A percentile compares a stretch with the other conserved stretches of the same genome.
phyloP scores from a whole-genome alignment of 2,797 vertebrate genomes.

The Channallabes apus region DNA sequence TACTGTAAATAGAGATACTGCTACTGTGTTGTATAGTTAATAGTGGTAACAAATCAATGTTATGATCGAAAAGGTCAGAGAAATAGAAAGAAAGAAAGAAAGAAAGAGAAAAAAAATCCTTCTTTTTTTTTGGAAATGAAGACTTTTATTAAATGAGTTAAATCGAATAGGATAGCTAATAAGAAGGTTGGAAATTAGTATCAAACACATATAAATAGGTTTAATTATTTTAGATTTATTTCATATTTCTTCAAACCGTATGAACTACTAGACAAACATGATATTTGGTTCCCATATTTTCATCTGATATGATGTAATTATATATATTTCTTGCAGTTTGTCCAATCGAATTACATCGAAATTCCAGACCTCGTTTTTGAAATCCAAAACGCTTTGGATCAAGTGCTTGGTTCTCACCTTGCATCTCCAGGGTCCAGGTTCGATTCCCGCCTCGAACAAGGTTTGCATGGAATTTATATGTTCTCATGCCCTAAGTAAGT shows the following conservation, averaged over 20 bases:
- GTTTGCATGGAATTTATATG: too few species aligned
- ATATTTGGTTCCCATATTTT: neutral
- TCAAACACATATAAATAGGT: neutral
- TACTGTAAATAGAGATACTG: constrained; percentile 12
- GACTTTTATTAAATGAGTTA: too few species aligned
- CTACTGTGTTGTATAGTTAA: neutral
- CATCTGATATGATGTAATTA: neutral
- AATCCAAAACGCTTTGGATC: neutral
- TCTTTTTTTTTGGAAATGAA: constrained; percentile 31
- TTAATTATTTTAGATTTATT: neutral
- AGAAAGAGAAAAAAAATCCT: neutral
- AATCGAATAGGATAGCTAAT: too few species aligned
- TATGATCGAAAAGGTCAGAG: constrained; percentile 4
- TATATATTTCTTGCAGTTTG: too few species aligned
- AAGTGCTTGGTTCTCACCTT: neutral
- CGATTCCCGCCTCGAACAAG: too few species aligned
- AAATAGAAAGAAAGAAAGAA: neutral
- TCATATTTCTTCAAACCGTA: neutral
- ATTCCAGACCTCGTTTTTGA: neutral
- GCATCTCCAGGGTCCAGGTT: too few species aligned
- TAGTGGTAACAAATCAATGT: constrained; percentile 11
- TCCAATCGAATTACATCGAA: neutral
- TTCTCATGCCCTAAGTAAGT: too few species aligned
- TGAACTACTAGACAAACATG: too few species aligned
- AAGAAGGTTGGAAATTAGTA: neutral